Evolutionary conservation across 2,888 invertebrate species (phyloP), one percentile per base, ranked within the genome.

Genomic region (Monoplex corrugatus): DNA sequence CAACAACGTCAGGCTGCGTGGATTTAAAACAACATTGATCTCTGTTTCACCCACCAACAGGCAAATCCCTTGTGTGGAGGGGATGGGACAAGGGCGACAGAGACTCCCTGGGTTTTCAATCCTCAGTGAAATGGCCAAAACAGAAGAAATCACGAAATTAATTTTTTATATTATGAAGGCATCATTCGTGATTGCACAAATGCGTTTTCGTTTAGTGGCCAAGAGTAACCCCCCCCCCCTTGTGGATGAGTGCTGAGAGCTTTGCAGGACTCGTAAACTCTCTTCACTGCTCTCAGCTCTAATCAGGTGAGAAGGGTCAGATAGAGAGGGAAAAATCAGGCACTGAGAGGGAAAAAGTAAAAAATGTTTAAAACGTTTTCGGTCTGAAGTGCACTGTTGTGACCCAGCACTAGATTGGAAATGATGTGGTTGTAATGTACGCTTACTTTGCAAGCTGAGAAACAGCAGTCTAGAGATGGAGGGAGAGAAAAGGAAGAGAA

Each of bases 151-250:
- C n/a, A n/a, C 38, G 68, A 72, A 86, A 86, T 86, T 86, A 68
- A 86, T 86, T 86, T 88, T 88, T 88, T 83, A 88, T 83, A 88
- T 88, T 88, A 88, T 44, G 32, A 28, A 32, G 82, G 83, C 88
- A 88, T 88, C 88, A 82, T 40, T 88, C 80, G 88, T 35, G 83
- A 88, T 88, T 57, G 80, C 88, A 44, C 88, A 83, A 88, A 88
- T 88, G 88, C 88, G 88, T 88, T 88, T 88, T 88, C 88, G 88
- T 88, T 88, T 88, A 88, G 72, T 35, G 32, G 16, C 72, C 88
- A n/a, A 82, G 80, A 68, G 68, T 50, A 44, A 44, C 50, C 88
- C 83, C n/a, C n/a, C n/a, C n/a, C n/a, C n/a, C 88, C 83, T 38
- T 83, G 82, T 57, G 88, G 88, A 6, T 88, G 88, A 88, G 88